Percentiles rank a stretch among this genome's conserved stretches.
Conservation (phyloP, 2,888 invertebrate species). For the Flexamia atlantica region DNA sequence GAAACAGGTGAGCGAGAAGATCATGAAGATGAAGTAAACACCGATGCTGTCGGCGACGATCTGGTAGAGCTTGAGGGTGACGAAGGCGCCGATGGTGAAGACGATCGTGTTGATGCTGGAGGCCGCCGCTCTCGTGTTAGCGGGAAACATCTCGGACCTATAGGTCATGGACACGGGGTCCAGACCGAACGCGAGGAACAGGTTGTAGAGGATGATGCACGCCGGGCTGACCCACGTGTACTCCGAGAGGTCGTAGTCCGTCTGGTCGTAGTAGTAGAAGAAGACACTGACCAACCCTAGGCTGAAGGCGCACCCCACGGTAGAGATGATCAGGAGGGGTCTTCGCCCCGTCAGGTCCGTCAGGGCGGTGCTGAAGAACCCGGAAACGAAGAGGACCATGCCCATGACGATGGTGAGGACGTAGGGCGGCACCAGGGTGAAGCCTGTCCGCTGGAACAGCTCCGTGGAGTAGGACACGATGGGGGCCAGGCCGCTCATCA, state of each 20-base stretch:
- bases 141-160: conserved; percentile 81
- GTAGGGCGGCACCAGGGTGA: conserved; percentile 50
- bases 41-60: conserved; percentile 66
- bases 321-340: conserved; percentile 63
- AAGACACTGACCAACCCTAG: conserved; percentile 47
- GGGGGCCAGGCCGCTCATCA: conserved; percentile 63
- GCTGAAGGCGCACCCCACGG: conserved; percentile 63
- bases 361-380: conserved; percentile 61
- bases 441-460: conserved; percentile 63
- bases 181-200: conserved; percentile 79
- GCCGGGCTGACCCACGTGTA: conserved; percentile 73
- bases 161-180: conserved; percentile 79
- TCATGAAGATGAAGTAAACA: conserved; percentile 66
- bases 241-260: conserved; percentile 53
- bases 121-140: conserved; percentile 80
- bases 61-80: conserved; percentile 78
- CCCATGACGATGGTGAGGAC: conserved; percentile 65
- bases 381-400: conserved; percentile 41
- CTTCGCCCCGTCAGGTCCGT: conserved; percentile 58
- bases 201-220: conserved; percentile 79
- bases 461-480: conserved; percentile 66
- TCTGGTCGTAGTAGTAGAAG: conserved; percentile 64
- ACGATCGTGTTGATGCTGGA: conserved; percentile 79
- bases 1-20: conserved; percentile 65
- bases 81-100: conserved; percentile 78